These are phyloP conservation scores for roundworm (Caenorhabditis elegans) DNA, from an alignment of 1,140 invertebrate species.

Conservation along the genomic window WBcel235 BX284603.4:13736501-13737000, in stretches of 20 bases:
- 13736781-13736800: conserved; percentile 24
- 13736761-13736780: background rate
- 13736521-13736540: too few relatives aligned
- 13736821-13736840: background rate
- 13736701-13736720: too few relatives aligned
- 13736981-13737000: conserved; percentile 18
- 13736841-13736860: background rate
- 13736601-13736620: too few relatives aligned
- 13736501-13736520: too few relatives aligned
- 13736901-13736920: background rate
- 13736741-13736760: conserved; percentile 26
- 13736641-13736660: too few relatives aligned
- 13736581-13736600: too few relatives aligned
- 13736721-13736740: conserved; percentile 21
- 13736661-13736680: too few relatives aligned
- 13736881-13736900: conserved; percentile 20
- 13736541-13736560: too few relatives aligned
- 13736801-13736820: conserved; percentile 25
- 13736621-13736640: too few relatives aligned
- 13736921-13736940: background rate
- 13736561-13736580: too few relatives aligned
- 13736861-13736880: conserved; percentile 5
- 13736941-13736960: conserved; percentile 25
- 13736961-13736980: conserved; percentile 21
- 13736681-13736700: too few relatives aligned